phyloP scores from a whole-genome alignment of 1,140 invertebrate species.

The Tetragonula clypearis region DNA sequence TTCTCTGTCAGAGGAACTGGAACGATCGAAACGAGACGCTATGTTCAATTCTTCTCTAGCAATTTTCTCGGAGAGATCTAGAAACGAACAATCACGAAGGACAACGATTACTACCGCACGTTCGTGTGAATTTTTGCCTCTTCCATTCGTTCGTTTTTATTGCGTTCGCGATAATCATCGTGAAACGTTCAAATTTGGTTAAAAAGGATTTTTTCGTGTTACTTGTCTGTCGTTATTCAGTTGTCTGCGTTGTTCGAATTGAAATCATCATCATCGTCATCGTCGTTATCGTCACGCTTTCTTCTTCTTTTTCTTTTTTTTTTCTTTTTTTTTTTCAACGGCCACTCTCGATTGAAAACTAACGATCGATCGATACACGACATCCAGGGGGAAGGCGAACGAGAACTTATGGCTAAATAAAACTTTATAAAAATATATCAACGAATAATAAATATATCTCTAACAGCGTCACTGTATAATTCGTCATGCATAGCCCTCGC shows the following conservation, averaged over 20 bases:
- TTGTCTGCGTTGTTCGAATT: slow-evolving; percentile 9
- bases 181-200: slow-evolving; percentile 36
- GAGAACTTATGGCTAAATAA: slow-evolving; percentile 78
- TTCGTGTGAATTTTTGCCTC: not conserved
- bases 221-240: slow-evolving; percentile 45
- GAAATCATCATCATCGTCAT: slow-evolving; percentile 23
- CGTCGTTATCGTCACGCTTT: slow-evolving; percentile 16
- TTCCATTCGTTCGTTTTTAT: not conserved
- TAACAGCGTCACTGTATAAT: slow-evolving; percentile 77
- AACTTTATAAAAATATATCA: slow-evolving; percentile 81
- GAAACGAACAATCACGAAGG: slow-evolving; percentile 31
- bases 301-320: no score
- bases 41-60: not conserved
- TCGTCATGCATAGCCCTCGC: slow-evolving; percentile 66
- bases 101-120: slow-evolving; percentile 23
- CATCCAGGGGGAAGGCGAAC: slow-evolving; percentile 62
- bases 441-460: slow-evolving; percentile 80
- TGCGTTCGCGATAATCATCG: not conserved
- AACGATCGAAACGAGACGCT: slow-evolving; percentile 54
- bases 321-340: not conserved
- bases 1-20: slow-evolving; percentile 46
- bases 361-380: slow-evolving; percentile 47
- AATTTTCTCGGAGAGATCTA: slow-evolving; percentile 36
- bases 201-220: not conserved
- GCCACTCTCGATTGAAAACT: slow-evolving; percentile 32